A percentile compares a stretch with the other conserved stretches of the same genome.
These are phyloP conservation scores for Marronus borbonicus DNA, from an alignment of 2,888 invertebrate genomes.

Conservation along the genomic window DNA sequence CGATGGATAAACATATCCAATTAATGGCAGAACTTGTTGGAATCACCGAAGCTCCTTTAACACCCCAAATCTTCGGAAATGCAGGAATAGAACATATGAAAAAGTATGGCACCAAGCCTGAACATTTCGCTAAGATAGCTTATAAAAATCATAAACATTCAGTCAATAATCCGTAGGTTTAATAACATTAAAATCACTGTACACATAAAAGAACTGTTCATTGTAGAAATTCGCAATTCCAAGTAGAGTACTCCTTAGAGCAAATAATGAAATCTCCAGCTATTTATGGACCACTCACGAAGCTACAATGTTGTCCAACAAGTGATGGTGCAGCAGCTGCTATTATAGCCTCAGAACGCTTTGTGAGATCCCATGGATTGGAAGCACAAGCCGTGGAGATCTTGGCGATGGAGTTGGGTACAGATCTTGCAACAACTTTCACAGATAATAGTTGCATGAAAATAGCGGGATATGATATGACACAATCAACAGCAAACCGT, in stretches of 20 bases:
- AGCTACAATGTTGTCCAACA: constrained; percentile 98
- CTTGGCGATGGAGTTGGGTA: constrained; percentile 96
- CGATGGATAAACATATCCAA: constrained; percentile 90
- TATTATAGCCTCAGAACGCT: constrained; percentile 91
- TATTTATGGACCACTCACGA: constrained; percentile 93
- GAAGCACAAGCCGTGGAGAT: constrained; percentile 95
- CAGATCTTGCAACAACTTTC: constrained; percentile 91
- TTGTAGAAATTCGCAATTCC: constrained; percentile 90
- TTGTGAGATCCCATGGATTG: constrained; percentile 87
- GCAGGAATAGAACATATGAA: constrained; percentile 97
- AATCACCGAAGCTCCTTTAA: constrained; percentile 86
- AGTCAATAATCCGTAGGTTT: constrained; percentile 89
- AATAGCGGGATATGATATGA: constrained; percentile 94
- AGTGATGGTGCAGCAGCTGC: constrained; percentile 98
- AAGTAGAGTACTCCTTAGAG: constrained; percentile 91
- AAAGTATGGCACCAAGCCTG: constrained; percentile 92
- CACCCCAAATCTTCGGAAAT: constrained; percentile 97
- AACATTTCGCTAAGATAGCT: constrained; percentile 98
- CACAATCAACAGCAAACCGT: constrained; percentile 83
- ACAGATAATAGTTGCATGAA: constrained; percentile 85
- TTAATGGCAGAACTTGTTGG: constrained; percentile 89
- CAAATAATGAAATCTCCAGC: constrained; percentile 91
- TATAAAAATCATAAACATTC: constrained; percentile 98
- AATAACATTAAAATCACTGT: constrained; percentile 12
- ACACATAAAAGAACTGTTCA: neutral